Conservation (phyloP, 1,140 invertebrate genomes). For the Hermetia illucens region DNA sequence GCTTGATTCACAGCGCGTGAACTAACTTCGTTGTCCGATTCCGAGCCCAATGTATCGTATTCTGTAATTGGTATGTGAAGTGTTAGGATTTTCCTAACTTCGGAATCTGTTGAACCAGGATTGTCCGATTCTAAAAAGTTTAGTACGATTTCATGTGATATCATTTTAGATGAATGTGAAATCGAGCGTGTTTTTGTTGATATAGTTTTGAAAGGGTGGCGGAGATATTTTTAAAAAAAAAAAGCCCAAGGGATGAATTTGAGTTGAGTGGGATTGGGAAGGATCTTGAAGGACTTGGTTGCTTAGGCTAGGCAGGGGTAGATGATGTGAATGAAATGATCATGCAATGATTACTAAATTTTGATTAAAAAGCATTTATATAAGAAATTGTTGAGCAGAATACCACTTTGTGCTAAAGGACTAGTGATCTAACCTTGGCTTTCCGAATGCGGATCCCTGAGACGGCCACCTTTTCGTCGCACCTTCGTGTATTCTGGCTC, state of each 20-base stretch:
- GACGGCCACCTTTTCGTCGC: slow-evolving; percentile 56
- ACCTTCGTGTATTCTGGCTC: slow-evolving; percentile 71
- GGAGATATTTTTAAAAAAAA: too few relatives aligned
- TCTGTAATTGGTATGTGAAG: slow-evolving; percentile 79
- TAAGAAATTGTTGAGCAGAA: too few relatives aligned
- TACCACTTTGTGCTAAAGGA: too few relatives aligned
- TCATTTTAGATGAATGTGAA: slow-evolving; percentile 3
- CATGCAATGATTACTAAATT: too few relatives aligned
- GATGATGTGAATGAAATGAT: too few relatives aligned
- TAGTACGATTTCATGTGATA: slow-evolving; percentile 31
- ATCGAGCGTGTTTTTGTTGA: too few relatives aligned
- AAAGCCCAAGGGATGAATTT: too few relatives aligned
- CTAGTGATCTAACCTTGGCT: slow-evolving; percentile 58
- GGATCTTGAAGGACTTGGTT: too few relatives aligned
- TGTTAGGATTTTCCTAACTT: slow-evolving; percentile 77
- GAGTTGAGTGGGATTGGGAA: too few relatives aligned
- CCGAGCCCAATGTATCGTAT: slow-evolving; percentile 62
- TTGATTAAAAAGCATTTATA: too few relatives aligned
- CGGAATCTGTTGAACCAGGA: slow-evolving; percentile 70
- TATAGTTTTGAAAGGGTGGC: too few relatives aligned
- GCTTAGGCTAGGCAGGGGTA: too few relatives aligned
- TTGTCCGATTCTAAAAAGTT: slow-evolving; percentile 68
- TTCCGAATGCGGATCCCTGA: slow-evolving; percentile 61
- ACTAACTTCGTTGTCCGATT: slow-evolving; percentile 53
- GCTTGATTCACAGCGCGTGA: slow-evolving; percentile 41